Evolutionary conservation across 2,888 invertebrate genomes (phyloP), one percentile per base, ranked within the genome.

Genomic region (Stenodema calcarata): DNA sequence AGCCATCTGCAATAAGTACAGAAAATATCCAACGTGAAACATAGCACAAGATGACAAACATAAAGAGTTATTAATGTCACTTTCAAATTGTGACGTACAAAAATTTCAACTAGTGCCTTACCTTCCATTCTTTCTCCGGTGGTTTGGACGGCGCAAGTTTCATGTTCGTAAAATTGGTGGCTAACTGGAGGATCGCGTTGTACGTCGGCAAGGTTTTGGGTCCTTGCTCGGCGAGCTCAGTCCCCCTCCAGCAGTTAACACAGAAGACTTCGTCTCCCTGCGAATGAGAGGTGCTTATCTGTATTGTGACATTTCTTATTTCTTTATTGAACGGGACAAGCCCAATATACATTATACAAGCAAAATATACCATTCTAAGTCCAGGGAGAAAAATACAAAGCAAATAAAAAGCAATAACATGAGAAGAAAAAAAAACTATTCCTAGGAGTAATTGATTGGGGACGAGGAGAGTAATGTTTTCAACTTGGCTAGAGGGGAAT

Each of bases 171-270:
- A 94, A 92, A 91, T 94, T 94, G 90, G 94, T 94, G 88, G 94
- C 93, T 89, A 95, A 92, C 89, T 94, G 94, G 87, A 95, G 92
- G 83, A 95, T 93, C 88, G 95, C 93, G 89, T 93, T 93, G 91
- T 95, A 94, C 16, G 95, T 95, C 88, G 94, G 95, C 90, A 95
- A 91, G 89, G 93, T 93, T 89, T 94, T 94, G 86, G 94, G 93
- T 87, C 94, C 94, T 90, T 94, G 92, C 89, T 94, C 94, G 86
- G 94, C 94, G 87, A 94, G 91, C 89, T 94, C 94, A 87, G 95
- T 95, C 89, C 94, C 93, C 91, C 95, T 95, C 94, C 95, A 95
- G 91, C 95, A 95, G 91, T 95, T 94, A 88, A 94, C 93, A 91
- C 95, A 95, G 91, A 93, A 94, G 89, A 95, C 91, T 90, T 94